Percentiles rank a stretch among this genome's conserved stretches.
phyloP scores from a whole-genome alignment of 2,888 invertebrate species.

The Alentia gelatinosa region DNA sequence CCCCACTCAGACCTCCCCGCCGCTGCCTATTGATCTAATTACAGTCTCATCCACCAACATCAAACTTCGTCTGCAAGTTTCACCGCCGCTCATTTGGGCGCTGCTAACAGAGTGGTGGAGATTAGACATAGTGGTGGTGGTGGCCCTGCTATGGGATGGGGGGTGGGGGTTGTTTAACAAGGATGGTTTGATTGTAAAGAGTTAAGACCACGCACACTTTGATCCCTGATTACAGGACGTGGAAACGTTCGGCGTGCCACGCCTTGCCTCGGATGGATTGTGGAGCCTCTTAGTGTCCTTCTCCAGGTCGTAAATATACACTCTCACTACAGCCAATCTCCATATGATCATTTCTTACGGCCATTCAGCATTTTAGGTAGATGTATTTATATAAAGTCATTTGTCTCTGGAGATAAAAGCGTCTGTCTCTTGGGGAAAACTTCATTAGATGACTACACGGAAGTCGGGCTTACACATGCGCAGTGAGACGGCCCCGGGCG shows the following conservation, averaged over 20 bases:
- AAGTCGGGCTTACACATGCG: background rate
- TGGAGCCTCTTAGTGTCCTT: background rate
- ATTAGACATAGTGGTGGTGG: background rate
- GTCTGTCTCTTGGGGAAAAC: background rate
- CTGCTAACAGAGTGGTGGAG: background rate
- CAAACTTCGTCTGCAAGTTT: background rate
- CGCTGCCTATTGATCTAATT: background rate
- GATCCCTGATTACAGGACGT: background rate
- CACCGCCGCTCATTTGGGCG: background rate
- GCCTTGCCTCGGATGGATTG: background rate
- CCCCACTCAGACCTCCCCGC: background rate
- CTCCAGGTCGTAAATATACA: background rate
- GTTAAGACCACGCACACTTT: background rate
- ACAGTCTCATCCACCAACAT: slow-evolving; percentile 4
- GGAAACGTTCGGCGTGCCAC: background rate
- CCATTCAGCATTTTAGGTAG: background rate
- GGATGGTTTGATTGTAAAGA: background rate
- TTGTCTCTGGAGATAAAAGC: background rate
- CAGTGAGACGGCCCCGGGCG: background rate
- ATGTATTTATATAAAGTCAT: background rate
- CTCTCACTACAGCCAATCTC: background rate
- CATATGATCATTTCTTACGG: background rate
- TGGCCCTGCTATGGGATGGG: background rate
- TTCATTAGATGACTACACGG: background rate
- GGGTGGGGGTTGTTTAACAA: background rate